phyloP scores from a whole-genome alignment of 2,797 vertebrate species.

The Odontamblyopus lacepedii region DNA sequence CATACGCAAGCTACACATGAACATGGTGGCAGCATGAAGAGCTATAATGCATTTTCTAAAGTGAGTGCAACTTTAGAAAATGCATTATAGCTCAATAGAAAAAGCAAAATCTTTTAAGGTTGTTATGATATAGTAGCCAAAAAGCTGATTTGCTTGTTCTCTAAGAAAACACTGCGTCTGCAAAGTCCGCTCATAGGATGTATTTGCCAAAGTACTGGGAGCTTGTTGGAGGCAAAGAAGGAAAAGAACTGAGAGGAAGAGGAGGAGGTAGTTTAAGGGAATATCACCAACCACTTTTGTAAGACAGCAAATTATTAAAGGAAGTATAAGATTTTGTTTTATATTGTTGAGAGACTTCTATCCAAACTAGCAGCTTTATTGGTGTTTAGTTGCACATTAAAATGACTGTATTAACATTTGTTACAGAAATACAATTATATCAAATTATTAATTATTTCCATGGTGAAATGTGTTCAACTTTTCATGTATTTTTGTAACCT shows the following conservation, averaged over 20 bases:
- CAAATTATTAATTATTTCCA: neutral
- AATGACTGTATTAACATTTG: too few relatives aligned
- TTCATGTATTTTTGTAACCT: neutral
- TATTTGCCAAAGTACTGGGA: slow-evolving; percentile 26
- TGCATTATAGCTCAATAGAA: neutral
- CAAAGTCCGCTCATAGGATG: slow-evolving; percentile 51
- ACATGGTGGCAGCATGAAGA: neutral
- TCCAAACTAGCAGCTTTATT: too few relatives aligned
- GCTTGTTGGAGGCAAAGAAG: slow-evolving; percentile 24
- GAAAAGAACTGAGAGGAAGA: neutral
- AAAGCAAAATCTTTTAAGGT: neutral
- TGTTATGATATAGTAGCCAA: neutral
- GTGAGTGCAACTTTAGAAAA: neutral
- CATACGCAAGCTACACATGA: neutral
- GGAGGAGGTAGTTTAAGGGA: neutral
- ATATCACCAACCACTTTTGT: neutral
- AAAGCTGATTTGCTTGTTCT: neutral
- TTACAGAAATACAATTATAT: too few relatives aligned
- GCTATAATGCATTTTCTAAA: neutral
- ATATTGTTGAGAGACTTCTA: too few relatives aligned
- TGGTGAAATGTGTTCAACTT: neutral
- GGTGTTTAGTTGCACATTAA: too few relatives aligned
- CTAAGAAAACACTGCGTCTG: slow-evolving; percentile 32
- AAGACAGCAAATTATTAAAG: neutral
- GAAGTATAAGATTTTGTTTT: too few relatives aligned